Base-by-base conservation (phyloP, 1,140 invertebrate genomes). In the Anastrepha ludens region DNA sequence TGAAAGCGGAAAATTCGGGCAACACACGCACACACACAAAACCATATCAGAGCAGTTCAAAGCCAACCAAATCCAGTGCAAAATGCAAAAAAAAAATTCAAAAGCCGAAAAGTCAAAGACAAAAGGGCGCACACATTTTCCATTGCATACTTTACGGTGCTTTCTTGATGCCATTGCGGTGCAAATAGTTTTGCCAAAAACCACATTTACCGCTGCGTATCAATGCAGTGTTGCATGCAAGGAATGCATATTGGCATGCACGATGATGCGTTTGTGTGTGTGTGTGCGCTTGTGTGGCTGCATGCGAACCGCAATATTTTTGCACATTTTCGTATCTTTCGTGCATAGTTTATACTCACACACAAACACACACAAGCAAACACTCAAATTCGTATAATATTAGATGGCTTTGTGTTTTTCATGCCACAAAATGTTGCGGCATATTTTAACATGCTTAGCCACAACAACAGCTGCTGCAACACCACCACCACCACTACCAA, bases 401-500 rank as follows among this genome's bases (percentile, higher is more conserved):
- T 74, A 74, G 70, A 74, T 74, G 70, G n/a, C 47, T 55, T 50
- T 20, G 67, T 55, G n/a, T 50, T 81, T 81, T 81, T 20, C 44
- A 81, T 55, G 47, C 74, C 74, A 81, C 74, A 81, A 81, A 81
- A 81, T 81, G 47, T 81, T 81, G 44, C 74, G 47, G 47, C 67
- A 58, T 29, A 81, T 20, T 55, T 55, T 81, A 81, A 81, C 74
- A 81, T 81, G 74, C 44, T 81, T 81, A 81, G 74, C 74, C 74
- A 81, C 74, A 81, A 81, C 74, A 74, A 81, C 74, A 81, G 74
- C 74, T 81, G 74, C 74, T 55, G 74, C 47, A 55, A 81, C 74
- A 81, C 60, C 60, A 62, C 15, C 60, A 62, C 15, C 60, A 62
- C 0, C 50, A 11, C 50, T 11, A 55, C 60, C 60, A 17, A 8